These are phyloP conservation scores for Labia minor DNA, from an alignment of 2,888 invertebrate species.

Conservation along the genomic window DNA sequence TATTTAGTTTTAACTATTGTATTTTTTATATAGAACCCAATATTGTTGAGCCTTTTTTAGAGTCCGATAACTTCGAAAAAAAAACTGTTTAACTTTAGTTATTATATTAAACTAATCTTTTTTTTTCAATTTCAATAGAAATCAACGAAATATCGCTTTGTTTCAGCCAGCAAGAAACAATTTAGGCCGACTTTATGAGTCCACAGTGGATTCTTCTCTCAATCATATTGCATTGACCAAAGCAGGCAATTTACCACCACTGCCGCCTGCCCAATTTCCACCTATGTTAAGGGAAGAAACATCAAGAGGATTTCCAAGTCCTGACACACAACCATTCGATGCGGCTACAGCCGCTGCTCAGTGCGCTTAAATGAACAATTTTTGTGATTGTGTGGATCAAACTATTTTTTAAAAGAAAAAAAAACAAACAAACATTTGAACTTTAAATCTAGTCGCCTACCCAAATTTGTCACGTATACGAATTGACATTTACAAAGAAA, in stretches of 20 bases:
- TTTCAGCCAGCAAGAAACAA: constrained; percentile 40
- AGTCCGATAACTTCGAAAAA: no score
- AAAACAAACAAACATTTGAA: not conserved
- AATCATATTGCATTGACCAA: constrained; percentile 18
- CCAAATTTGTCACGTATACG: constrained; percentile 13
- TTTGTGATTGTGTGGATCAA: constrained; percentile 15
- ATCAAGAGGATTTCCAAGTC: constrained; percentile 70
- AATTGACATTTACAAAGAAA: not conserved
- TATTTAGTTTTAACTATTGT: no score
- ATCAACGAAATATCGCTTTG: constrained; percentile 30
- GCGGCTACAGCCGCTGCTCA: constrained; percentile 24
- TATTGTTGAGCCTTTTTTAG: no score
- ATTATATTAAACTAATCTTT: no score
- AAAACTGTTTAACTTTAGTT: no score
- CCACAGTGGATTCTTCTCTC: constrained; percentile 17
- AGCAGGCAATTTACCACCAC: constrained; percentile 31
- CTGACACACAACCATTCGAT: constrained; percentile 55
- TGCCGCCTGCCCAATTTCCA: constrained; percentile 29
- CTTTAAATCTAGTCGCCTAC: not conserved
- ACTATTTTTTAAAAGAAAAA: constrained; percentile 8
- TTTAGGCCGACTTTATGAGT: constrained; percentile 31
- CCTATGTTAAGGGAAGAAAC: constrained; percentile 47
- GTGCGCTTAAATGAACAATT: not conserved
- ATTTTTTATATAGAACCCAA: no score
- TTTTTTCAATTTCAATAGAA: no score